Base-by-base conservation (phyloP, 2,797 vertebrate genomes). In the Nasua narica region DNA sequence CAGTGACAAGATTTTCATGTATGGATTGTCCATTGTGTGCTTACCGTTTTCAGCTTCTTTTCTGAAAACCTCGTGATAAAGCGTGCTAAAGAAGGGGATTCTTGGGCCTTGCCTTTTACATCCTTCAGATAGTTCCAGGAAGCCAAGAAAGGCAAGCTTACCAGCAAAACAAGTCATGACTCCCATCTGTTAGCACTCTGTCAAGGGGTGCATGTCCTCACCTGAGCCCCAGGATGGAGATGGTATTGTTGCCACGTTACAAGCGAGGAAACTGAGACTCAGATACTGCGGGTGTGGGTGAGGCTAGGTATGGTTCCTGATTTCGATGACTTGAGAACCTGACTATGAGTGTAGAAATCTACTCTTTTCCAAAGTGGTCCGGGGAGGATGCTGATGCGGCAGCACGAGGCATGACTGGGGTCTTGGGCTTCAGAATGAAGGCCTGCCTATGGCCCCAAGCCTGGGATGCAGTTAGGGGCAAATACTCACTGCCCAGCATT, bases 401-500 rank as follows among this genome's bases (percentile, higher is more conserved):
- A 81, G 23, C 4, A 29, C 0, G 4, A 84, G 43, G 62, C 43
- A 56, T 60, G 8, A 29, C 9, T 1, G 2, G n/a, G 3, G 2
- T 4, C 9, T 43, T 29, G 15, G 43, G 12, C 5, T 77, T 15
- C 4, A 48, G 56, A 60, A 1, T 0, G 1, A 72, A 46, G 15
- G 18, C 43, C 43, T 15, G 13, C 21, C 4, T 0, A 0, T 3
- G 5, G 19, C 1, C 9, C 52, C n/a, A 11, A 37, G 43, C 13
- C 32, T 5, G 1, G 10, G 74, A 32, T 40, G 14, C 40, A 29
- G 32, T 67, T 52, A 27, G 25, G 7, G 50, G 13, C 8, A 14
- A 27, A 16, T 3, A 19, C 46, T 43, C 19, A 7, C 14, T 2
- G 14, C 1, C 4, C n/a, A 3, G 1, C 29, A 0, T 0, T 29